Conservation (phyloP, 1,140 invertebrate species). For the Pomacea maculata region DNA sequence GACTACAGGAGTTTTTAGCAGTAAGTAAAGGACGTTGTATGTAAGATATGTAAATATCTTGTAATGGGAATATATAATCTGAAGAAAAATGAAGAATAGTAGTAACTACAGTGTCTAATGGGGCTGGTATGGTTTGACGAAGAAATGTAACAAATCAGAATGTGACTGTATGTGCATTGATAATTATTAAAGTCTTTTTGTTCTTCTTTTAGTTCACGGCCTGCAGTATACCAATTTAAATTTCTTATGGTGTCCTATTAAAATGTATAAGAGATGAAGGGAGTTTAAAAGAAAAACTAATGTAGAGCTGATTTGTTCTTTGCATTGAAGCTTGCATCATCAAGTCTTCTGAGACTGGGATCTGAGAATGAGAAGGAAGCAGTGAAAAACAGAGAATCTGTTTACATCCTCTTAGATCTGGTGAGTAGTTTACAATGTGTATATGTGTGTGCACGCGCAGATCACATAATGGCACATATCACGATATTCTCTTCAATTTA, state of each 20-base stretch:
- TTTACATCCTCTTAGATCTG: conserved; percentile 92
- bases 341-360: conserved; percentile 90
- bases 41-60: not conserved
- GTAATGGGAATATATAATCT: not conserved
- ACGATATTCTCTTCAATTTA: no score
- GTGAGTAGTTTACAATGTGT: conserved; percentile 53
- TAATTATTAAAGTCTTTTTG: not conserved
- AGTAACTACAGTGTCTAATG: not conserved
- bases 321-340: conserved; percentile 80
- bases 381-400: conserved; percentile 92
- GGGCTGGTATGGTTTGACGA: not conserved
- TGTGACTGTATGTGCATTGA: not conserved
- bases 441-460: no score
- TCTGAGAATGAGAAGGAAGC: conserved; percentile 96
- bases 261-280: not conserved
- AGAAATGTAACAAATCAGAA: not conserved
- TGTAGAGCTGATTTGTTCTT: conserved; percentile 22
- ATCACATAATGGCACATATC: no score
- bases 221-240: not conserved
- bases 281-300: not conserved
- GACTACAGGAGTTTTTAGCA: conserved; percentile 98
- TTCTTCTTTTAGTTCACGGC: not conserved
- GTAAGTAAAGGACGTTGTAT: conserved; percentile 62
- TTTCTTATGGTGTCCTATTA: not conserved
- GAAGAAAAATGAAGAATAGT: not conserved